Evolutionary conservation across 2,113 vertebrate genomes (phyloP).

Genomic region (Cygnus buccinator): DNA sequence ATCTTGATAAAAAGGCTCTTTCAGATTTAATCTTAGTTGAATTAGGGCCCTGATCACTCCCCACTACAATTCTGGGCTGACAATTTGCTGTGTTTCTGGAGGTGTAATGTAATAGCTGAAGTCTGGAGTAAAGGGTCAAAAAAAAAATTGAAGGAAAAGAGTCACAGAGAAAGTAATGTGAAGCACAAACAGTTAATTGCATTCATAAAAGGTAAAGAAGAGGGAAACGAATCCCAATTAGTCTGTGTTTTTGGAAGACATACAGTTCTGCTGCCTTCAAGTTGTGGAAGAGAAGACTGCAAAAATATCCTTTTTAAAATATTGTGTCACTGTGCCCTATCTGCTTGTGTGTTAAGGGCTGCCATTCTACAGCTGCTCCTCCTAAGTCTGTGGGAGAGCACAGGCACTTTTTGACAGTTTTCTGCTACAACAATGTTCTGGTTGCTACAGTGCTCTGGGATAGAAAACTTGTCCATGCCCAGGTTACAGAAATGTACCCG

Average conservation of each 20-base stretch:
- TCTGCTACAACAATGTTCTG: accelerated
- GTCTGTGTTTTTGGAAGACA: neutral
- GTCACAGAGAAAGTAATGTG: neutral
- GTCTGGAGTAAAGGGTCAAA: accelerated
- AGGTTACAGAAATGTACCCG: neutral
- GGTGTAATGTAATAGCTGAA: neutral
- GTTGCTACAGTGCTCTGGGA: neutral
- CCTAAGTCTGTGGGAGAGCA: neutral
- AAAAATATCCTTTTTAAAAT: neutral
- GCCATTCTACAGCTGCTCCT: neutral
- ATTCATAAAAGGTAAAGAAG: neutral
- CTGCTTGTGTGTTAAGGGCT: neutral
- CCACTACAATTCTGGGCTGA: neutral
- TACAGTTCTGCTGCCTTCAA: neutral
- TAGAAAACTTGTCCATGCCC: neutral
- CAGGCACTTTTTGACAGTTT: neutral
- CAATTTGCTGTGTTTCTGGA: neutral
- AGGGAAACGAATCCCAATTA: neutral
- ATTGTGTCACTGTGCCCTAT: neutral
- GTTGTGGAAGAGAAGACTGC: neutral
- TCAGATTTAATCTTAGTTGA: neutral
- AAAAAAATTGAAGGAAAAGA: neutral
- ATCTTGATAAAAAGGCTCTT: neutral
- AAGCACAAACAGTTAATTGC: neutral
- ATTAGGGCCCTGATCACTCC: neutral